phyloP scores from a whole-genome alignment of 2,888 invertebrate genomes.

The Leptothorax acervorum region DNA sequence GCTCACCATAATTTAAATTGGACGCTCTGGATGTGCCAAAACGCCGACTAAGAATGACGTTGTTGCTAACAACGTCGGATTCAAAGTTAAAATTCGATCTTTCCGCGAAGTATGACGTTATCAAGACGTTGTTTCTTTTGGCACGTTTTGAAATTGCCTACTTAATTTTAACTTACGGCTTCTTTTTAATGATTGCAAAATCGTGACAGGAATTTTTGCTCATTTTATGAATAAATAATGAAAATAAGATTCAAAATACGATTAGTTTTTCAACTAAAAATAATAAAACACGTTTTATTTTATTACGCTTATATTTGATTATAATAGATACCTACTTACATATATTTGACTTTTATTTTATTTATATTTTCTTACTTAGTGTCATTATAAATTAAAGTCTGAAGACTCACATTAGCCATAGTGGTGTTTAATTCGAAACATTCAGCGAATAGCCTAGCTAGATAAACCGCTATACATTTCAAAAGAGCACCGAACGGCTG shows the following conservation, averaged over 20 bases:
- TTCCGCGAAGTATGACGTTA: not conserved
- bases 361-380: not conserved
- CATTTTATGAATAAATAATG: not conserved
- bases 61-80: slow-evolving; percentile 27
- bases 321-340: not conserved
- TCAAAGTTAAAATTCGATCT: not conserved
- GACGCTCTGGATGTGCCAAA: slow-evolving; percentile 32
- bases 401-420: not conserved
- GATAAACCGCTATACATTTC: slow-evolving; percentile 28
- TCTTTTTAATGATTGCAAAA: not conserved
- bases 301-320: not conserved
- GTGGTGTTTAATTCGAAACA: slow-evolving; percentile 7
- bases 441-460: not conserved
- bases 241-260: not conserved
- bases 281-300: not conserved
- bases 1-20: slow-evolving; percentile 68
- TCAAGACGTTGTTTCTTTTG: not conserved
- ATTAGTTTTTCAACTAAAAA: not conserved
- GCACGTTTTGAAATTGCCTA: not conserved
- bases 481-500: not conserved
- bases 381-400: not conserved
- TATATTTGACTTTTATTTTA: not conserved
- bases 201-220: not conserved
- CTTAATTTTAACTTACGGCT: not conserved
- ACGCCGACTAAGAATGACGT: slow-evolving; percentile 53